Percentiles rank a stretch among this genome's conserved stretches.
Conservation (phyloP, 2,888 invertebrate species). For the Sclerodermus sp. region DNA sequence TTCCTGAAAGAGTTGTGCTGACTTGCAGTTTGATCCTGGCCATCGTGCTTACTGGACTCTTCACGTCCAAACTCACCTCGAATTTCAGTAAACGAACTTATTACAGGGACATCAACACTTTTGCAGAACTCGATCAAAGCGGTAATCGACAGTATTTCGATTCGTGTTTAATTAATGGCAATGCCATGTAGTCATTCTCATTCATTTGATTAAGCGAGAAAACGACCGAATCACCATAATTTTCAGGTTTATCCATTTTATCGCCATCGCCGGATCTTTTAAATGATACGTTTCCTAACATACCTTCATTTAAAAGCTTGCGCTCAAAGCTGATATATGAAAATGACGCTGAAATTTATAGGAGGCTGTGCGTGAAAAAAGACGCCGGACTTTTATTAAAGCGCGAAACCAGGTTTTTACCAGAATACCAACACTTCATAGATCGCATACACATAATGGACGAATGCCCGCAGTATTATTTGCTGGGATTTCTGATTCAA, state of each 20-base stretch:
- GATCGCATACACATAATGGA: conserved; percentile 11
- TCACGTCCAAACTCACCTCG: conserved; percentile 26
- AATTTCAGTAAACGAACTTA: conserved; percentile 20
- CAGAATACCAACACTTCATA: conserved; percentile 1
- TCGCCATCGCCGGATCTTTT: conserved; percentile 10
- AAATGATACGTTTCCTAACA: conserved; percentile 8
- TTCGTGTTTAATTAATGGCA: too few relatives aligned
- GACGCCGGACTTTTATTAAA: conserved; percentile 13
- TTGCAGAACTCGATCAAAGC: conserved; percentile 20
- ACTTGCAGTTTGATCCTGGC: conserved; percentile 21
- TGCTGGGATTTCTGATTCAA: conserved; percentile 6
- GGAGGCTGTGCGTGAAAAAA: conserved; percentile 8
- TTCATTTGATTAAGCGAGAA: too few relatives aligned
- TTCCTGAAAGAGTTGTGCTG: conserved; percentile 17
- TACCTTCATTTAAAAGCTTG: background rate
- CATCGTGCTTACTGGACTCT: conserved; percentile 23
- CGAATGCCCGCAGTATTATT: conserved; percentile 16
- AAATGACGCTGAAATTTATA: conserved; percentile 9
- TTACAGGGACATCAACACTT: conserved; percentile 19
- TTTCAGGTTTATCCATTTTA: conserved; percentile 9
- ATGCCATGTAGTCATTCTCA: too few relatives aligned
- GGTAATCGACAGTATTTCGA: too few relatives aligned
- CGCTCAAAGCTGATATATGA: conserved; percentile 5
- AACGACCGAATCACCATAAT: too few relatives aligned
- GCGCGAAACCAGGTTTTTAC: background rate